These are phyloP conservation scores for Bimastos eiseni DNA, from an alignment of 2,888 invertebrate genomes.

Conservation along the genomic window DNA sequence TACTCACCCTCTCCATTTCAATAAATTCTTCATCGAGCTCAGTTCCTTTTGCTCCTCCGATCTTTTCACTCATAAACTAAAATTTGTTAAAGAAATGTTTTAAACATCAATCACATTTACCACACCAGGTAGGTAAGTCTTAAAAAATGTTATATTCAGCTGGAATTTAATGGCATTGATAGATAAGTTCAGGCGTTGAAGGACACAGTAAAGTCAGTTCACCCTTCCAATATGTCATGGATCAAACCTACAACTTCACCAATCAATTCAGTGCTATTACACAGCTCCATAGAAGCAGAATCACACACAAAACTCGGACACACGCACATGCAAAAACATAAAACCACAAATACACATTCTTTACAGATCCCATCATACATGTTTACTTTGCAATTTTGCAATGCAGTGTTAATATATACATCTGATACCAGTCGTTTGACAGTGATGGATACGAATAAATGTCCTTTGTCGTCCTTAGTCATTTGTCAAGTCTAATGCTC, in stretches of 20 bases:
- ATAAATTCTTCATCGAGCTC: constrained; percentile 96
- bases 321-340: too few species aligned
- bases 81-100: constrained; percentile 47
- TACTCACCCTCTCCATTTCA: constrained; percentile 95
- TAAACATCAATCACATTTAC: background rate
- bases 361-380: too few species aligned
- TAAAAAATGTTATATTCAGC: background rate
- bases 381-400: too few species aligned
- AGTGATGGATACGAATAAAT: too few species aligned
- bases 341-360: too few species aligned
- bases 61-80: constrained; percentile 99
- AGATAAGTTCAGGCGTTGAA: background rate
- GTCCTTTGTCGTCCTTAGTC: too few species aligned
- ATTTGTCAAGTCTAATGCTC: too few species aligned
- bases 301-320: background rate
- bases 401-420: too few species aligned
- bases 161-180: background rate
- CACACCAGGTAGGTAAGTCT: background rate
- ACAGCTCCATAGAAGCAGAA: background rate
- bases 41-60: constrained; percentile 99
- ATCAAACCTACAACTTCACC: background rate
- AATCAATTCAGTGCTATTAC: background rate
- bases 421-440: too few species aligned
- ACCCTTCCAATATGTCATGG: background rate
- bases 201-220: background rate